A percentile compares a stretch with the other conserved stretches of the same genome.
These are phyloP conservation scores for Trichomalopsis sarcophagae DNA, from an alignment of 1,140 invertebrate species.

Conservation along the genomic window DNA sequence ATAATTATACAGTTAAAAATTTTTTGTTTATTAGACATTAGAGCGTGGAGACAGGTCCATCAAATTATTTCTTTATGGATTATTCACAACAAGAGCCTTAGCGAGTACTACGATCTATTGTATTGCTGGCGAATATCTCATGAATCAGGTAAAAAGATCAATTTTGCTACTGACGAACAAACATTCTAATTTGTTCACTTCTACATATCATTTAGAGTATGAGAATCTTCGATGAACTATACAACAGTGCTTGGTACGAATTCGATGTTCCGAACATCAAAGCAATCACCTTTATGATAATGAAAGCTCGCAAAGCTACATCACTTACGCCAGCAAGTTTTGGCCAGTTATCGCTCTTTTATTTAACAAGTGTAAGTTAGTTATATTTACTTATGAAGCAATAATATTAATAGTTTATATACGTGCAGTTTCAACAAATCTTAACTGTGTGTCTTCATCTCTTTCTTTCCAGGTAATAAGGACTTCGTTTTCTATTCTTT, in stretches of 20 bases:
- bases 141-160: too few relatives aligned
- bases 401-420: too few relatives aligned
- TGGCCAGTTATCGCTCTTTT: neutral
- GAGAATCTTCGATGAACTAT: neutral
- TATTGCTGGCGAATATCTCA: too few relatives aligned
- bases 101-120: neutral
- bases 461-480: neutral
- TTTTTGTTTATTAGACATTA: neutral
- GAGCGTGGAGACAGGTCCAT: neutral
- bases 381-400: neutral
- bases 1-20: too few relatives aligned
- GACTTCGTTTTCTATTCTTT: constrained; percentile 16
- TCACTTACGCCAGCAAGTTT: neutral
- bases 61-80: neutral
- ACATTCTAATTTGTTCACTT: too few relatives aligned
- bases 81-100: neutral
- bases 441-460: neutral
- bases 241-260: neutral
- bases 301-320: neutral
- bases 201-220: too few relatives aligned
- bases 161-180: too few relatives aligned
- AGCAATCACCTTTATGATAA: neutral
- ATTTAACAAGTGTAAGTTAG: neutral
- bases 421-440: too few relatives aligned
- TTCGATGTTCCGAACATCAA: neutral